Conservation (phyloP, 1,140 invertebrate genomes). For the Atta texana region DNA sequence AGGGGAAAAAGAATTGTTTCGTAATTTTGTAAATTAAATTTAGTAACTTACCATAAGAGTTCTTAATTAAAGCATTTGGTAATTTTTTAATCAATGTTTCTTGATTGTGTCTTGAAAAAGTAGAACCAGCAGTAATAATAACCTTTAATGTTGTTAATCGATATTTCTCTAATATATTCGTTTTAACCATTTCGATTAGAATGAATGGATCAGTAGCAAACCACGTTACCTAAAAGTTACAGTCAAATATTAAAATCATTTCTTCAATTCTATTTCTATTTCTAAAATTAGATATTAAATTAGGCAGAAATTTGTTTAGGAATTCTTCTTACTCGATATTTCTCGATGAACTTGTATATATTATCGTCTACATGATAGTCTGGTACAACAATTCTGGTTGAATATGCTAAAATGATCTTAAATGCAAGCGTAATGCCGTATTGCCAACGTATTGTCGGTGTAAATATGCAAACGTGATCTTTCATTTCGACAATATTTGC, state of each 20-base stretch:
- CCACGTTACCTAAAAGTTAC: conserved; percentile 60
- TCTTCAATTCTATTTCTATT: neutral
- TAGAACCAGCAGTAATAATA: conserved; percentile 65
- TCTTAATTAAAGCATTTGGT: conserved; percentile 5
- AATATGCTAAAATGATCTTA: neutral
- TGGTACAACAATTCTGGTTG: conserved; percentile 32
- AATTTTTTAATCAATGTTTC: neutral
- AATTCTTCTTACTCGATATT: conserved; percentile 41
- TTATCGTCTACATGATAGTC: neutral
- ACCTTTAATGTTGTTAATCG: conserved; percentile 50
- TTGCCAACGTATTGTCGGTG: conserved; percentile 36
- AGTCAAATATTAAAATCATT: neutral
- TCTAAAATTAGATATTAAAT: neutral
- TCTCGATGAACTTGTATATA: conserved; percentile 9
- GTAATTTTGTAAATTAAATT: neutral
- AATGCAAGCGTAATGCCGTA: conserved; percentile 17
- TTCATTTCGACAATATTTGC: neutral
- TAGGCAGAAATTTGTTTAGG: neutral
- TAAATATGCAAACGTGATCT: neutral
- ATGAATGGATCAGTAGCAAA: conserved; percentile 56
- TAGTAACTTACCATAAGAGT: conserved; percentile 3
- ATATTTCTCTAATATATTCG: conserved; percentile 37
- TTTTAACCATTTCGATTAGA: conserved; percentile 61
- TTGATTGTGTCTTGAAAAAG: conserved; percentile 36
- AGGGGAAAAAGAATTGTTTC: neutral